Evolutionary conservation across 2,797 vertebrate genomes (phyloP).

Genomic region (Trichosurus vulpecula): DNA sequence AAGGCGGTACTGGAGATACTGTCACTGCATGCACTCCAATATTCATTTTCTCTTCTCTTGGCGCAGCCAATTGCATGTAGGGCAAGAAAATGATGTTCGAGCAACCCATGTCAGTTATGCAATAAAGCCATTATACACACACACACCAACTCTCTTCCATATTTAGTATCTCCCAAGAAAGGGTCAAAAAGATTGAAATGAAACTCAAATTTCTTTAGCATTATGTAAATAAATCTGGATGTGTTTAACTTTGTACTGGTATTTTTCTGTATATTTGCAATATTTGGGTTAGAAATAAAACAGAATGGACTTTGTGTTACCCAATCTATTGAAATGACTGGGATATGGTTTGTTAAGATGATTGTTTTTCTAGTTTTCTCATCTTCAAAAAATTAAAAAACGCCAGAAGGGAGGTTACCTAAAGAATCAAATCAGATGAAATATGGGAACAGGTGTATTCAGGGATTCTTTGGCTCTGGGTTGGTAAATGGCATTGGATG

Average conservation of each 20-base stretch:
- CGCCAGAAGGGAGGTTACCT: neutral
- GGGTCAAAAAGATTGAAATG: conserved; percentile 65
- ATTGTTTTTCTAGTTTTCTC: conserved; percentile 40
- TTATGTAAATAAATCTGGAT: conserved; percentile 82
- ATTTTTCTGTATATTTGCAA: conserved; percentile 85
- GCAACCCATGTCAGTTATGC: conserved; percentile 46
- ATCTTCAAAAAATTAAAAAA: conserved; percentile 33
- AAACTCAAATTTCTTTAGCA: conserved; percentile 75
- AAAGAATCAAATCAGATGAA: conserved; percentile 27
- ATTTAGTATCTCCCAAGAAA: conserved; percentile 37
- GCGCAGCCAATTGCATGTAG: conserved; percentile 69
- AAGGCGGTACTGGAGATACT: conserved; percentile 58
- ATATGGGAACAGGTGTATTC: neutral
- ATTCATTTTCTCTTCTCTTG: conserved; percentile 47
- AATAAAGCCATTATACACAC: conserved; percentile 67
- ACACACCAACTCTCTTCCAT: neutral
- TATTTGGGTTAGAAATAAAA: conserved; percentile 83
- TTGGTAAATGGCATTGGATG: neutral
- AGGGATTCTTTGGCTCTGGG: neutral
- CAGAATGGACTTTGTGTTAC: conserved; percentile 75
- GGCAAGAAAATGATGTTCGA: conserved; percentile 67
- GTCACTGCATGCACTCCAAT: conserved; percentile 74
- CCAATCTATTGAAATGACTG: conserved; percentile 67
- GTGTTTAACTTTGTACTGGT: conserved; percentile 82
- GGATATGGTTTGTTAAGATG: conserved; percentile 53